These are phyloP conservation scores for Agrotis segetum DNA, from an alignment of 2,888 invertebrate genomes.

Conservation along the genomic window DNA sequence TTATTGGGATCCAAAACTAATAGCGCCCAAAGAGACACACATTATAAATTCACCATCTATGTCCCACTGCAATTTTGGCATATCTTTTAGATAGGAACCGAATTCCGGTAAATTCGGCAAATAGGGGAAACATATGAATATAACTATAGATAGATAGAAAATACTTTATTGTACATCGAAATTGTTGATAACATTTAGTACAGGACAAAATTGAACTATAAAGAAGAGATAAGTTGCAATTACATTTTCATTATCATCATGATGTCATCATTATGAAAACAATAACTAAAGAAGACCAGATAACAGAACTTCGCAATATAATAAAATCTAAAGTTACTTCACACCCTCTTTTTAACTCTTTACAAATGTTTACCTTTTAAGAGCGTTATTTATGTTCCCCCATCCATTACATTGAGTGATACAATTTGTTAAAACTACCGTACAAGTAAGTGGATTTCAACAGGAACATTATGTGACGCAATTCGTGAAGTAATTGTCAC, in stretches of 20 bases:
- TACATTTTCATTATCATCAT: neutral
- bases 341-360: slow-evolving; percentile 14
- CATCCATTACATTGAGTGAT: slow-evolving; percentile 49
- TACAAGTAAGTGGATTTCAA: slow-evolving; percentile 15
- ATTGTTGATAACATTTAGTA: neutral
- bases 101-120: too few relatives aligned
- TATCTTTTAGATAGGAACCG: too few relatives aligned
- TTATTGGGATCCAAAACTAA: neutral
- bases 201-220: neutral
- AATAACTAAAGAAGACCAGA: slow-evolving; percentile 7
- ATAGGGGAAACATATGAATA: neutral
- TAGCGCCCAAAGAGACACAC: neutral
- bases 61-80: too few relatives aligned
- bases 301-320: slow-evolving; percentile 4
- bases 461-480: slow-evolving; percentile 21
- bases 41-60: too few relatives aligned
- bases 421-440: slow-evolving; percentile 32
- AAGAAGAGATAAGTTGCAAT: neutral
- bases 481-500: slow-evolving; percentile 41
- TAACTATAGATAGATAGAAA: too few relatives aligned
- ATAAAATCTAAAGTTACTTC: slow-evolving; percentile 22
- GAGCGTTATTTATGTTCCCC: slow-evolving; percentile 29
- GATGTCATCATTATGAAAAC: slow-evolving; percentile 18
- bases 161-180: too few relatives aligned
- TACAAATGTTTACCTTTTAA: slow-evolving; percentile 32